Evolutionary conservation across 2,888 invertebrate genomes (phyloP).

Genomic region (Galeruca laticollis): DNA sequence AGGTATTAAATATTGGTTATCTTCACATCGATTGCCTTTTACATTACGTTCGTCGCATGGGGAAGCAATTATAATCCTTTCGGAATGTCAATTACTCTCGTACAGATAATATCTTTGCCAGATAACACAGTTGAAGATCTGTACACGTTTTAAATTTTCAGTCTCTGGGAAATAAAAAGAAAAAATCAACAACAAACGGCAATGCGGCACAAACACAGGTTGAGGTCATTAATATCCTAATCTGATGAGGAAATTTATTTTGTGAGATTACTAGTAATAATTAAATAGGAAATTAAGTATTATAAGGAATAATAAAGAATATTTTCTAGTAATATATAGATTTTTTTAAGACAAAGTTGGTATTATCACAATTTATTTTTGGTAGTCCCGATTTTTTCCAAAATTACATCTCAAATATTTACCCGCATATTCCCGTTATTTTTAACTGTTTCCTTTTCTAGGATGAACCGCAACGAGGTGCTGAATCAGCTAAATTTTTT

Average conservation of each 20-base stretch:
- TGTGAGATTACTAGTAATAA: too few relatives aligned
- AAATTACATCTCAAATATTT: too few relatives aligned
- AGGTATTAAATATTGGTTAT: constrained; percentile 51
- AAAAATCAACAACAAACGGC: not conserved
- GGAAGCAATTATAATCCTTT: constrained; percentile 43
- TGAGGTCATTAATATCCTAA: not conserved
- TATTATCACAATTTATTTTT: too few relatives aligned
- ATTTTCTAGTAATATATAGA: too few relatives aligned
- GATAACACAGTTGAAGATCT: constrained; percentile 32
- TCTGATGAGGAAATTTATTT: not conserved
- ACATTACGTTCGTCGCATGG: constrained; percentile 32
- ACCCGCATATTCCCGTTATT: too few relatives aligned
- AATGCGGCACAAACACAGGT: not conserved
- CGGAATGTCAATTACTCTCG: constrained; percentile 39
- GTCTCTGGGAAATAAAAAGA: constrained; percentile 25
- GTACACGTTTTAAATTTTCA: constrained; percentile 32
- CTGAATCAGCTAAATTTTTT: too few relatives aligned
- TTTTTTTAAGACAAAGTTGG: too few relatives aligned
- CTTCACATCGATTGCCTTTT: constrained; percentile 46
- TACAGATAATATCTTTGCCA: constrained; percentile 35
- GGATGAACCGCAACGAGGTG: too few relatives aligned
- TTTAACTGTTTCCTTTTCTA: too few relatives aligned
- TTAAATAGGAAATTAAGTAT: too few relatives aligned
- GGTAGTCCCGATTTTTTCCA: too few relatives aligned
- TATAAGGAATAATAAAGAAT: too few relatives aligned